Evolutionary conservation across 2,888 invertebrate species (phyloP).

Genomic region (Zygothrica quintamaculata): DNA sequence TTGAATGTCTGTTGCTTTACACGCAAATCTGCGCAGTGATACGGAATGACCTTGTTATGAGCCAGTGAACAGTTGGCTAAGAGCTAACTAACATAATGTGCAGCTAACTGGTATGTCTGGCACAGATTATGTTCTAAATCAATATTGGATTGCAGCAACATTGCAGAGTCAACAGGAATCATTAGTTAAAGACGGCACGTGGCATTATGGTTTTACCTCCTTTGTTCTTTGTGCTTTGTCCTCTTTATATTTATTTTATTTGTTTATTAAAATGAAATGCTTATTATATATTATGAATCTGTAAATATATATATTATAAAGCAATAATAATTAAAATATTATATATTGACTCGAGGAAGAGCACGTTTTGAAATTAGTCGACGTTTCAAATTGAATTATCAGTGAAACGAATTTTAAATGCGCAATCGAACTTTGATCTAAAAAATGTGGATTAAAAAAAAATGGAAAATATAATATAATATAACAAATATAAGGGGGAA

Average conservation of each 20-base stretch:
- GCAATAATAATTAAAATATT: no score
- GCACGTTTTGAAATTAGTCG: constrained; percentile 30
- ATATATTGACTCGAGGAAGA: constrained; percentile 3
- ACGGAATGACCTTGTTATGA: constrained; percentile 47
- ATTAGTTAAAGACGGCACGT: no score
- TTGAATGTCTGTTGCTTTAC: constrained; percentile 22
- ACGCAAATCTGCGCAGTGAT: constrained; percentile 50
- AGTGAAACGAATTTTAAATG: constrained; percentile 17
- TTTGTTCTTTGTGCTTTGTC: no score
- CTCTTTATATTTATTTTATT: no score
- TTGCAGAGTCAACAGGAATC: constrained; percentile 5
- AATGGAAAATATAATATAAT: background rate
- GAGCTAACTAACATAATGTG: constrained; percentile 1
- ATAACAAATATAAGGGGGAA: background rate
- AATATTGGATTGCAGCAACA: constrained; percentile 6
- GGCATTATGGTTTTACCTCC: no score
- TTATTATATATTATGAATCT: no score
- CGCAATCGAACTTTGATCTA: constrained; percentile 31
- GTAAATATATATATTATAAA: no score
- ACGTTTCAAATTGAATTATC: constrained; percentile 31
- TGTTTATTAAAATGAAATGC: no score
- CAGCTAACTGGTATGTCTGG: constrained; percentile 2
- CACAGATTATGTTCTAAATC: background rate
- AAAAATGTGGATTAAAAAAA: no score
- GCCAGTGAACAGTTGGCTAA: constrained; percentile 20